Evolutionary conservation across 2,113 vertebrate species (phyloP).

Genomic region (Lophotis ruficrista): DNA sequence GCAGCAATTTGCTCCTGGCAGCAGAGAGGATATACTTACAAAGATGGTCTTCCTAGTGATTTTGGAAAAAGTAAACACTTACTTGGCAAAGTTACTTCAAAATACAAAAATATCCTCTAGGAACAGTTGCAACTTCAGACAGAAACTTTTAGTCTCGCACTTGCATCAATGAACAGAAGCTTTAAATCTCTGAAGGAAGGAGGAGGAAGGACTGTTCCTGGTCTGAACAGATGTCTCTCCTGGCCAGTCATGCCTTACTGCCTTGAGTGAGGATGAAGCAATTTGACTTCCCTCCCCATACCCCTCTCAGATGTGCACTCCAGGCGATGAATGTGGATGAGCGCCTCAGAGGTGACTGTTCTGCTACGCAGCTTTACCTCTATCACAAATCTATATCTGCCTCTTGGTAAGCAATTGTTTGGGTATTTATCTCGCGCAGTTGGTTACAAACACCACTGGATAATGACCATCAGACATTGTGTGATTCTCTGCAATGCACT

Average conservation of each 20-base stretch:
- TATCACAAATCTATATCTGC: neutral
- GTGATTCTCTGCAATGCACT: neutral
- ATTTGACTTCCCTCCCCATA: neutral
- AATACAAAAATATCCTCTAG: neutral
- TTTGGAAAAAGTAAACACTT: neutral
- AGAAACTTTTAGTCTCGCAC: neutral
- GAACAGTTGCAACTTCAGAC: neutral
- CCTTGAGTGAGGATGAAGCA: neutral
- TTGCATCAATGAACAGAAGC: neutral
- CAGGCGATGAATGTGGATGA: neutral
- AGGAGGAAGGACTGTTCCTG: neutral
- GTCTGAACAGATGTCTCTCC: neutral
- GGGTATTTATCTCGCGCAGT: neutral
- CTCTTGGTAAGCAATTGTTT: neutral
- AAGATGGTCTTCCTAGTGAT: neutral
- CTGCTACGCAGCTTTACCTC: neutral
- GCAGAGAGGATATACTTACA: neutral
- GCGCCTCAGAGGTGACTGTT: neutral
- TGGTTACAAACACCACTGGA: neutral
- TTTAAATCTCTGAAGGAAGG: neutral
- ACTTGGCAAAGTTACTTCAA: neutral
- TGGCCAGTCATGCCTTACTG: neutral
- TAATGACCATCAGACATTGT: neutral
- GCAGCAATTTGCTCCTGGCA: neutral
- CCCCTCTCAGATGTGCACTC: neutral